Evolutionary conservation across 2,113 vertebrate species (phyloP).

Genomic region (Mastomys natalensis): DNA sequence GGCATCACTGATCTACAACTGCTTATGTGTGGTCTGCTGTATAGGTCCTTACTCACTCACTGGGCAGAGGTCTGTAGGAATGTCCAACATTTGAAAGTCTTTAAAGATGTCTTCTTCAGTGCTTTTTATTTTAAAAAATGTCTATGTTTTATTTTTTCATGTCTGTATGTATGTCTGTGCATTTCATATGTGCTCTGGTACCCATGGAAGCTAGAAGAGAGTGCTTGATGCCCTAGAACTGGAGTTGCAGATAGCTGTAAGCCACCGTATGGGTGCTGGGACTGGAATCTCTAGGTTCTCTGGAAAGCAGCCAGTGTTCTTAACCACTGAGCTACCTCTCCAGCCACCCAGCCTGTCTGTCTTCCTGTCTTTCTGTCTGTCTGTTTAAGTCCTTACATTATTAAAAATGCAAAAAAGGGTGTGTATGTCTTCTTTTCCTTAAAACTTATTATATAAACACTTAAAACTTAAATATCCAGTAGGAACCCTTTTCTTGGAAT

Average conservation of each 20-base stretch:
- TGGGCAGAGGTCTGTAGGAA: background rate
- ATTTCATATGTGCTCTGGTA: background rate
- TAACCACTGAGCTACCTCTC: background rate
- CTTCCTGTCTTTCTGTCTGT: no score
- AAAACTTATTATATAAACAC: constrained; percentile 39
- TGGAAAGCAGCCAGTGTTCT: background rate
- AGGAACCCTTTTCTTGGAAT: constrained; percentile 15
- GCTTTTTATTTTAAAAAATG: background rate
- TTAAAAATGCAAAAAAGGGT: background rate
- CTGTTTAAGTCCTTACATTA: background rate
- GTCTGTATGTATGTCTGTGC: background rate
- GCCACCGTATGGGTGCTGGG: background rate
- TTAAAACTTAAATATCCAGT: constrained; percentile 15
- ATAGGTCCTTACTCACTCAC: background rate
- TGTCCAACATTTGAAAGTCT: constrained; percentile 7
- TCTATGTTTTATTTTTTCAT: background rate
- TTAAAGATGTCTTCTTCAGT: constrained; percentile 40
- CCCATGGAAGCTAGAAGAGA: background rate
- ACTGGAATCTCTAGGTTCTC: background rate
- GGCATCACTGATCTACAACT: background rate
- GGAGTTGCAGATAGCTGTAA: background rate
- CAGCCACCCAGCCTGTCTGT: background rate
- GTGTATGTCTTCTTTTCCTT: background rate
- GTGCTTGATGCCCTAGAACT: background rate
- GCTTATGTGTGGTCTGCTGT: background rate